phyloP scores from a whole-genome alignment of 2,113 vertebrate species.

The Pristiophorus japonicus region DNA sequence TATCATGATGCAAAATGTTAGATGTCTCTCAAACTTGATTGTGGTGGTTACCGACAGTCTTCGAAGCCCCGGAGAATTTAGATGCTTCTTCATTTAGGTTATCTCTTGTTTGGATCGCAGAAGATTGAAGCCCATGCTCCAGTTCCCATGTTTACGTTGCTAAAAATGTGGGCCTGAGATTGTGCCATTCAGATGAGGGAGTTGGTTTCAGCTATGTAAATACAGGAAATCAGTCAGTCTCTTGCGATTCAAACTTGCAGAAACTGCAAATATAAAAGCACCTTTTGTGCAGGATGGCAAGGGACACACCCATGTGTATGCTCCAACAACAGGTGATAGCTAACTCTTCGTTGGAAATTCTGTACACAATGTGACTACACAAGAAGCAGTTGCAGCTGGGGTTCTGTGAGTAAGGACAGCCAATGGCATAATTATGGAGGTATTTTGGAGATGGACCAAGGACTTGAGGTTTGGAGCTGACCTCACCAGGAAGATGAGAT shows the following conservation, averaged over 20 bases:
- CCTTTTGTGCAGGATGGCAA: slow-evolving; percentile 17
- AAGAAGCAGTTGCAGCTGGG: neutral
- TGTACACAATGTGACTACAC: neutral
- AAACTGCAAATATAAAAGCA: neutral
- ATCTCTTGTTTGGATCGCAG: neutral
- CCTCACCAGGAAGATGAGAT: neutral
- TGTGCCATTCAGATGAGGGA: neutral
- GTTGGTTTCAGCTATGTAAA: slow-evolving; percentile 26
- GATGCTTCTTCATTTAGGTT: neutral
- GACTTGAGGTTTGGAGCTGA: neutral
- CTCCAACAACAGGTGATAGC: neutral
- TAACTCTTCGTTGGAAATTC: neutral
- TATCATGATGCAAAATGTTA: neutral
- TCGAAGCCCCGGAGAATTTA: neutral
- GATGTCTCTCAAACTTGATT: neutral
- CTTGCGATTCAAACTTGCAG: neutral
- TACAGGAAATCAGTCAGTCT: neutral
- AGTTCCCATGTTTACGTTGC: neutral
- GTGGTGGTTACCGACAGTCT: neutral
- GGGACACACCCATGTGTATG: neutral
- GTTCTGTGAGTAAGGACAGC: neutral
- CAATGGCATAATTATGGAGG: neutral
- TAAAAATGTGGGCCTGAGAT: neutral
- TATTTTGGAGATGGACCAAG: neutral
- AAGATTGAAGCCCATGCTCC: neutral